phyloP scores from a whole-genome alignment of 2,113 vertebrate species.

The Caranx ignobilis region DNA sequence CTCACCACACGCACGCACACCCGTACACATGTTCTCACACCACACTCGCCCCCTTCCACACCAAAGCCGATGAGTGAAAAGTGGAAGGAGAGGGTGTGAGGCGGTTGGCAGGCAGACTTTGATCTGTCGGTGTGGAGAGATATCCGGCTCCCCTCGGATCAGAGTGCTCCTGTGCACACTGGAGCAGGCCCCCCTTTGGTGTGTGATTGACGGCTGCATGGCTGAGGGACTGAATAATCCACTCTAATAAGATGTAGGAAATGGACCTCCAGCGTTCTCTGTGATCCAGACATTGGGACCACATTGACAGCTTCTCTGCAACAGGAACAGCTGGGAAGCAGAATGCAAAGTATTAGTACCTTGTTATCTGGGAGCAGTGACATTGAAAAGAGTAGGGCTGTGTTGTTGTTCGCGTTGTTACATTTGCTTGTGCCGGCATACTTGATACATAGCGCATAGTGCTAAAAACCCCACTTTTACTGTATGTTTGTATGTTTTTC shows the following conservation, averaged over 20 bases:
- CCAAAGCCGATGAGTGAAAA: constrained; percentile 75
- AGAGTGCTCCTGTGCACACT: constrained; percentile 72
- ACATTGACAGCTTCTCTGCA: constrained; percentile 70
- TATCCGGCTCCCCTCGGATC: constrained; percentile 80
- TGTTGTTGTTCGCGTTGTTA: background rate
- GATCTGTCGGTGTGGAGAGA: constrained; percentile 82
- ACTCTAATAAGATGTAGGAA: constrained; percentile 84
- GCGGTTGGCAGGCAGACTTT: constrained; percentile 78
- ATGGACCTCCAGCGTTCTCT: constrained; percentile 79
- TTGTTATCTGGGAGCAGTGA: constrained; percentile 55
- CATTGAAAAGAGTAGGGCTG: constrained; percentile 14
- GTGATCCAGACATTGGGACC: constrained; percentile 69
- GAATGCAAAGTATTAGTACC: constrained; percentile 43
- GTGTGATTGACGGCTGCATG: constrained; percentile 83
- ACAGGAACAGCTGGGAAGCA: constrained; percentile 67
- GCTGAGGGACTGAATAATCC: constrained; percentile 81
- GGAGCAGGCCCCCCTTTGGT: constrained; percentile 74
- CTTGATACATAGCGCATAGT: background rate
- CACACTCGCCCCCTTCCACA: constrained; percentile 56
- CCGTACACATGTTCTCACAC: constrained; percentile 52
- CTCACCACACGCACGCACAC: constrained; percentile 52
- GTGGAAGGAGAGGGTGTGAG: constrained; percentile 80
- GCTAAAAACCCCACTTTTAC: background rate
- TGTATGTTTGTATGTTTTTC: background rate
- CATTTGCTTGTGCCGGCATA: background rate